phyloP scores from a whole-genome alignment of 2,113 vertebrate genomes.

The Oryctolagus cuniculus region mOryCun1.1 NC_091436.1:33705501-33706000 shows the following conservation, averaged over 20 bases:
- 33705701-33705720: constrained; percentile 93
- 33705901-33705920: constrained; percentile 1
- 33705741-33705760: constrained; percentile 40
- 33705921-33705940: not conserved
- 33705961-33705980: not conserved
- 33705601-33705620: constrained; percentile 92
- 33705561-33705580: constrained; percentile 90
- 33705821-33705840: not conserved
- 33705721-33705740: constrained; percentile 87
- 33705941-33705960: not conserved
- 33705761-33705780: not conserved
- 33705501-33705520: constrained; percentile 93
- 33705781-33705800: not conserved
- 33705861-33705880: not conserved
- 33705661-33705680: constrained; percentile 92
- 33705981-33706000: not conserved
- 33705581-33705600: constrained; percentile 90
- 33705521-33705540: constrained; percentile 87
- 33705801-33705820: not conserved
- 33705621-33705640: constrained; percentile 95
- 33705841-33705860: not conserved
- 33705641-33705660: constrained; percentile 94
- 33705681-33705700: constrained; percentile 95
- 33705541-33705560: constrained; percentile 89
- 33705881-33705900: constrained; percentile 17